A percentile compares a stretch with the other conserved stretches of the same genome.
These are phyloP conservation scores for Alectoris magna DNA, from an alignment of 2,797 vertebrate genomes.

Conservation along the genomic window DNA sequence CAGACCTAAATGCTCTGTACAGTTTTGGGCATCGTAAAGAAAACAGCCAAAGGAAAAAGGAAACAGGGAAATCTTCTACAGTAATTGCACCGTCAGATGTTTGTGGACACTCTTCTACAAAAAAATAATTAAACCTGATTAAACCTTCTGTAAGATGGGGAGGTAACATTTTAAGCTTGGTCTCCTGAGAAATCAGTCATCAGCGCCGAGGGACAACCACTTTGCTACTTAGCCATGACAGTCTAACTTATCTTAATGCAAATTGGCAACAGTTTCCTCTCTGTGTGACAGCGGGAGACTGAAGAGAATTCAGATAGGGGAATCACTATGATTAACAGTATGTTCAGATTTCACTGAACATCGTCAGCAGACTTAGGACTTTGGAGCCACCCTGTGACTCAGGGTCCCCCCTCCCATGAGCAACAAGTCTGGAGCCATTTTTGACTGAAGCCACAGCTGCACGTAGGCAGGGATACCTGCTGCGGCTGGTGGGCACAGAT, in stretches of 20 bases:
- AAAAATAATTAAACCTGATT: background rate
- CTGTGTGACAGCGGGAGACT: background rate
- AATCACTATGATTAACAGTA: constrained; percentile 55
- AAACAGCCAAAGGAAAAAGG: background rate
- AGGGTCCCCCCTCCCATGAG: background rate
- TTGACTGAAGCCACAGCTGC: background rate
- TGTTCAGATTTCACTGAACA: constrained; percentile 57
- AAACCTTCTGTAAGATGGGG: constrained; percentile 38
- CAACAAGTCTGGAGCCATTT: background rate
- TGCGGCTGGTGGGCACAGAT: background rate
- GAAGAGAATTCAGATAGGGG: constrained; percentile 49
- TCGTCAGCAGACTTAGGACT: background rate
- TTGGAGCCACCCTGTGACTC: background rate
- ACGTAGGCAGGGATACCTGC: background rate
- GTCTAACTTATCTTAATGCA: constrained; percentile 45
- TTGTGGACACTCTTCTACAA: constrained; percentile 37
- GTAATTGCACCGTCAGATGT: constrained; percentile 33
- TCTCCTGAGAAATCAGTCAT: constrained; percentile 59
- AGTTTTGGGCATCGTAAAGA: constrained; percentile 6
- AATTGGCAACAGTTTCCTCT: constrained; percentile 49
- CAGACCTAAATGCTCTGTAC: constrained; percentile 34
- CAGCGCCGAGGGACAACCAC: constrained; percentile 14
- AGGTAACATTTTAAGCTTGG: constrained; percentile 20
- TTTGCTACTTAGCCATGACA: constrained; percentile 58
- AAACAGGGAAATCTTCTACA: background rate